phyloP scores from a whole-genome alignment of 1,140 invertebrate species.

The Pogonognathellus flavescens region DNA sequence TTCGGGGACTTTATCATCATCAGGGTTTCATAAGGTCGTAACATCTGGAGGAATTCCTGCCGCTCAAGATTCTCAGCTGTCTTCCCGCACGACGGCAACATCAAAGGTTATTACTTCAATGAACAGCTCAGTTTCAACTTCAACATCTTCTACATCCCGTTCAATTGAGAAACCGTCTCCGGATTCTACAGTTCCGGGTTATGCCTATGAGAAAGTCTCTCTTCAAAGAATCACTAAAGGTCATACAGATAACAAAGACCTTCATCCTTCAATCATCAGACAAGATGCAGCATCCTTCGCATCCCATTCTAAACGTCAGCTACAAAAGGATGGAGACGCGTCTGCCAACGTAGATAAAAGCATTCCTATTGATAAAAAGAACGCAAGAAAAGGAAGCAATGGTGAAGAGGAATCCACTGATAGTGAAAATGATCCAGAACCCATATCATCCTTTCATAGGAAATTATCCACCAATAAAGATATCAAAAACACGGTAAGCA shows the following conservation, averaged over 20 bases:
- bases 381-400: not conserved
- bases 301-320: not conserved
- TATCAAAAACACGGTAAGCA: constrained; percentile 76
- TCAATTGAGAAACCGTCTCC: constrained; percentile 25
- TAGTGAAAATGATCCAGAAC: constrained; percentile 78
- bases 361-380: constrained; percentile 9
- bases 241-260: constrained; percentile 1
- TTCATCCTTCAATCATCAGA: not conserved
- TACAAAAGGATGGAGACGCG: not conserved
- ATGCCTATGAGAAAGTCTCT: constrained; percentile 4
- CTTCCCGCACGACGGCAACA: constrained; percentile 16
- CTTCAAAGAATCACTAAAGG: constrained; percentile 14
- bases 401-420: constrained; percentile 74
- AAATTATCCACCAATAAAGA: constrained; percentile 78
- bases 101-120: constrained; percentile 38
- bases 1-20: constrained; percentile 13
- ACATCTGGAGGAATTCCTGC: constrained; percentile 18
- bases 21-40: constrained; percentile 5
- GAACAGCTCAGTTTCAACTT: constrained; percentile 31
- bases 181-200: constrained; percentile 40
- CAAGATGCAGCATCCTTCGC: constrained; percentile 1
- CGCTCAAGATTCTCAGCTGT: constrained; percentile 14
- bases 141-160: not conserved
- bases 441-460: constrained; percentile 76
- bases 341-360: constrained; percentile 2